phyloP scores from a whole-genome alignment of 2,888 invertebrate species.

The Latrodectus elegans region DNA sequence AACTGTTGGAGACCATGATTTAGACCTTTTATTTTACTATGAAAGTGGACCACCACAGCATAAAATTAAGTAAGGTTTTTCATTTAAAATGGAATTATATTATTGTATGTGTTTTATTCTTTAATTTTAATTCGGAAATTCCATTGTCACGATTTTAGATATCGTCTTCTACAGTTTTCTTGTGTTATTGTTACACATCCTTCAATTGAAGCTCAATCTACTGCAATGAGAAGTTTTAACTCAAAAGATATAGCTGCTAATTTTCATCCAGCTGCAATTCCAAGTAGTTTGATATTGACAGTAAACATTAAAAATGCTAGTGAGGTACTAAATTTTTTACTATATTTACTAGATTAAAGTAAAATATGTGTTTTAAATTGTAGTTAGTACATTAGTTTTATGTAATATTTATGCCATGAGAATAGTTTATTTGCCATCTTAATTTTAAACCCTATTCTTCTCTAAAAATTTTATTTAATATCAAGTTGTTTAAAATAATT shows the following conservation, averaged over 20 bases:
- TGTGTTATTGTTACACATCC: conserved; percentile 46
- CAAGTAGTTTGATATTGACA: conserved; percentile 72
- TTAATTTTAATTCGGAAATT: neutral
- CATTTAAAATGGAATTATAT: neutral
- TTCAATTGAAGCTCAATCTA: conserved; percentile 73
- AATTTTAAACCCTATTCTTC: too few relatives aligned
- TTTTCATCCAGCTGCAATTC: conserved; percentile 54
- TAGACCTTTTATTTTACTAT: conserved; percentile 85
- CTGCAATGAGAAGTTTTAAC: conserved; percentile 72
- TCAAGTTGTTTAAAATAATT: too few relatives aligned
- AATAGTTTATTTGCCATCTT: too few relatives aligned
- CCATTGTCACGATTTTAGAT: conserved; percentile 71
- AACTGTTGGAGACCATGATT: conserved; percentile 79
- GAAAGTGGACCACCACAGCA: conserved; percentile 77
- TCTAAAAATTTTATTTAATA: too few relatives aligned
- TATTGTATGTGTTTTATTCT: neutral
- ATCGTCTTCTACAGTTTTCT: conserved; percentile 74
- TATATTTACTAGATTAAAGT: neutral
- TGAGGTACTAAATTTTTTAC: conserved; percentile 72
- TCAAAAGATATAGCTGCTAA: conserved; percentile 47
- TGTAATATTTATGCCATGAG: too few relatives aligned
- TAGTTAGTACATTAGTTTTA: too few relatives aligned
- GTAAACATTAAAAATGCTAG: conserved; percentile 75
- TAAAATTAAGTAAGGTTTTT: conserved; percentile 51
- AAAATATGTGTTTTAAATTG: too few relatives aligned